Evolutionary conservation across 2,113 vertebrate species (phyloP).

Genomic region (Austrofundulus limnaeus): DNA sequence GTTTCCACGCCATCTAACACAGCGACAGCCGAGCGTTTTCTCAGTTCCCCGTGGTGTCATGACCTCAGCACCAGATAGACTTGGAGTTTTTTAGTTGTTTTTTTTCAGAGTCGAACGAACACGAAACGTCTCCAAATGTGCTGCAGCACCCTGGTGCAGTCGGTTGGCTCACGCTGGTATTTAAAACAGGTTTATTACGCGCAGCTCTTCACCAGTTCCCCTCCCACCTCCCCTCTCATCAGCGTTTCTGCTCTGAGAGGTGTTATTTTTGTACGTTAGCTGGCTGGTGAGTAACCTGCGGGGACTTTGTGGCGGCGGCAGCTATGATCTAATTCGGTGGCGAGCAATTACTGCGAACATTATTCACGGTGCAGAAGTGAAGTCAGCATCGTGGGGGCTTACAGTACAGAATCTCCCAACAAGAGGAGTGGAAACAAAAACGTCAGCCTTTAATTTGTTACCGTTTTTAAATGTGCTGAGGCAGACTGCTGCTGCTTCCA

Average conservation of each 20-base stretch:
- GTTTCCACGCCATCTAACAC: conserved; percentile 48
- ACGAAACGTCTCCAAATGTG: conserved; percentile 20
- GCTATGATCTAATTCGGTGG: conserved; percentile 35
- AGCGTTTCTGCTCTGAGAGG: conserved; percentile 31
- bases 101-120: conserved; percentile 30
- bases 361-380: conserved; percentile 32
- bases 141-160: conserved; percentile 3
- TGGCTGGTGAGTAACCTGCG: conserved; percentile 30
- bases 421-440: conserved; percentile 11
- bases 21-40: conserved; percentile 4
- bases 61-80: conserved; percentile 53
- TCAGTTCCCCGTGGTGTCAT: conserved; percentile 43
- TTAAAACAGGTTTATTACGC: conserved; percentile 30
- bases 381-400: conserved; percentile 2
- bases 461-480: conserved; percentile 11
- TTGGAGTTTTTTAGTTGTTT: conserved; percentile 37
- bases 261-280: conserved; percentile 53
- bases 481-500: conserved; percentile 8
- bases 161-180: conserved; percentile 5
- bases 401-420: neutral
- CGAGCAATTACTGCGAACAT: conserved; percentile 46
- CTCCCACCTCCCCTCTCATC: conserved; percentile 38
- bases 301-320: conserved; percentile 30
- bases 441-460: conserved; percentile 8
- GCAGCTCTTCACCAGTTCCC: conserved; percentile 31